Evolutionary conservation across 2,113 vertebrate genomes (phyloP).

Genomic region (Procavia capensis): DNA sequence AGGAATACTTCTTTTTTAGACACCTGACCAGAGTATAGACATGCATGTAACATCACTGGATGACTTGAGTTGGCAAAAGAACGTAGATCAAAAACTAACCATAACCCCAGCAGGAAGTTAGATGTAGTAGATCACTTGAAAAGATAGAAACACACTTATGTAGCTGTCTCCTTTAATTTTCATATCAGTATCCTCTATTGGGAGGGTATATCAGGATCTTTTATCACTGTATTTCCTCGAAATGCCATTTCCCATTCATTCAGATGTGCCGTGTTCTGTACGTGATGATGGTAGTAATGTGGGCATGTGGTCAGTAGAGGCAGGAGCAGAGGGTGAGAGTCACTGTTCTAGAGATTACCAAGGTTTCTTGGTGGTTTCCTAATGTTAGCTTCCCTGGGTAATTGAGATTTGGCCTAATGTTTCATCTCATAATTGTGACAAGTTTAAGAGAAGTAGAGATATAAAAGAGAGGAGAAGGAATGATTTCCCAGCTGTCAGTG

Average conservation of each 20-base stretch:
- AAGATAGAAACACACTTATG: neutral
- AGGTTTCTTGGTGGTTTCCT: slow-evolving; percentile 11
- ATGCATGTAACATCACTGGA: slow-evolving; percentile 11
- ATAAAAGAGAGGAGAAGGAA: neutral
- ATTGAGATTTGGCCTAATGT: slow-evolving; percentile 32
- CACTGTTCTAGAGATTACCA: neutral
- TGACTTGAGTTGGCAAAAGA: slow-evolving; percentile 32
- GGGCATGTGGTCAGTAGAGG: neutral
- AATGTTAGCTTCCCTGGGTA: slow-evolving; percentile 24
- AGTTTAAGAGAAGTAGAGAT: neutral
- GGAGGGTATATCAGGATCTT: neutral
- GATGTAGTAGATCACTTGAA: neutral
- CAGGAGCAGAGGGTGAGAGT: slow-evolving; percentile 7
- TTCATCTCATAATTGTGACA: neutral
- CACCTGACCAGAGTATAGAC: neutral
- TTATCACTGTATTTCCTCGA: neutral
- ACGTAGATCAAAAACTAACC: slow-evolving; percentile 46
- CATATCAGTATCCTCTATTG: neutral
- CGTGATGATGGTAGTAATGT: neutral
- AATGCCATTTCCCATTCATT: neutral
- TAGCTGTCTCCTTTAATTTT: neutral
- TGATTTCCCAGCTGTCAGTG: neutral
- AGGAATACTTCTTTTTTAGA: slow-evolving; percentile 14
- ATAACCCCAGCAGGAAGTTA: neutral
- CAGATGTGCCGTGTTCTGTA: neutral